phyloP scores from a whole-genome alignment of 2,888 invertebrate genomes.

The Diaphora mendica region DNA sequence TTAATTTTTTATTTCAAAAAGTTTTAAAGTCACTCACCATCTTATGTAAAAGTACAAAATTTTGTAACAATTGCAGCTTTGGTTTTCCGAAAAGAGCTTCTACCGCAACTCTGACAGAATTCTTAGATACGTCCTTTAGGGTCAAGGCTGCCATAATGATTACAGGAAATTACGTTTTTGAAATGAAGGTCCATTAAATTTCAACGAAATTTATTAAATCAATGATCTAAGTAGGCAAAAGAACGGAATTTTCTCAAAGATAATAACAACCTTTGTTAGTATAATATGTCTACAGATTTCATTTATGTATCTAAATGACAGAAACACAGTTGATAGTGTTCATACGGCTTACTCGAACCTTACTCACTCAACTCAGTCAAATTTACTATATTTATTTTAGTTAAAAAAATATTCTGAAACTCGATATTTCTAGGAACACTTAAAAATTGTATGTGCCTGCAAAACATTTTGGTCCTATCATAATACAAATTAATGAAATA shows the following conservation, averaged over 20 bases:
- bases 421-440: too few species aligned
- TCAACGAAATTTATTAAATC: background rate
- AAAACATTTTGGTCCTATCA: background rate
- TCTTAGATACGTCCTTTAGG: background rate
- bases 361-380: background rate
- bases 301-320: too few species aligned
- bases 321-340: too few species aligned
- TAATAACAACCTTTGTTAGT: too few species aligned
- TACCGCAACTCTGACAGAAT: too few species aligned
- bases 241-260: background rate
- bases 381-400: background rate
- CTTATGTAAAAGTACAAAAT: too few species aligned
- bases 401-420: background rate
- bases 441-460: background rate
- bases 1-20: too few species aligned
- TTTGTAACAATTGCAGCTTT: too few species aligned
- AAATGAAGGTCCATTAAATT: background rate
- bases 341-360: background rate
- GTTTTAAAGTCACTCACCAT: too few species aligned
- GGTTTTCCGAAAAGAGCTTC: too few species aligned
- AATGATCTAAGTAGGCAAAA: background rate
- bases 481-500: constrained; percentile 8
- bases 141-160: background rate
- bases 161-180: background rate
- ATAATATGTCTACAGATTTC: too few species aligned